phyloP scores from a whole-genome alignment of 2,113 vertebrate genomes.

The Ondatra zibethicus region DNA sequence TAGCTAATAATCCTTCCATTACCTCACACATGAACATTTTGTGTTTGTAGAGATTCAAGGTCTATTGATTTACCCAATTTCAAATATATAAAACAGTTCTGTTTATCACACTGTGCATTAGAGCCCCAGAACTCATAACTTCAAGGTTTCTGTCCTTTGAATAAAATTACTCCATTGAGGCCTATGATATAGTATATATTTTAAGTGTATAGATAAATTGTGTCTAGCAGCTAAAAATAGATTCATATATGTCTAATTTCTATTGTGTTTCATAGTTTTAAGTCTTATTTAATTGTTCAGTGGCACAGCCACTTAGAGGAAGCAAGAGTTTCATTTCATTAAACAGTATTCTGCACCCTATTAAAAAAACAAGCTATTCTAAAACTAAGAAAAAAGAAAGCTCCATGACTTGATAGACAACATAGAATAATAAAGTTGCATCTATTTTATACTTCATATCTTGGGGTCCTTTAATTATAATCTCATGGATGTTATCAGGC shows the following conservation, averaged over 20 bases:
- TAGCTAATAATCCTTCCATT: not conserved
- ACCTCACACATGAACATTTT: not conserved
- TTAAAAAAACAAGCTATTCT: not conserved
- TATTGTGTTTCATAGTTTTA: not conserved
- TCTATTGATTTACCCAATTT: not conserved
- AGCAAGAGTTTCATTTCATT: not conserved
- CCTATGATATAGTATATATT: not conserved
- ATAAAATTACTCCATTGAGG: not conserved
- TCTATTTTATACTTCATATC: not conserved
- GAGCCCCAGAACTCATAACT: not conserved
- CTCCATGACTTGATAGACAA: not conserved
- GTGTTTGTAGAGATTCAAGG: not conserved
- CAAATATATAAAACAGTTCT: not conserved
- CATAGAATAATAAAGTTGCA: not conserved
- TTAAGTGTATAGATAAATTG: not conserved
- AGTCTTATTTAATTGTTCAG: slow-evolving; percentile 11
- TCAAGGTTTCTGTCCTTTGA: not conserved
- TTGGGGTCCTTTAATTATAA: not conserved
- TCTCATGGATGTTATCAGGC: not conserved
- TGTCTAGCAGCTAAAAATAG: not conserved
- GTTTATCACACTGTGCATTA: not conserved
- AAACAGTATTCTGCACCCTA: not conserved
- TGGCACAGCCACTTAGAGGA: not conserved
- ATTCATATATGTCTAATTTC: not conserved
- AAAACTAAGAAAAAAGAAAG: not conserved